These are phyloP conservation scores for Odontomachus brunneus DNA, from an alignment of 1,140 invertebrate species.

Conservation along the genomic window DNA sequence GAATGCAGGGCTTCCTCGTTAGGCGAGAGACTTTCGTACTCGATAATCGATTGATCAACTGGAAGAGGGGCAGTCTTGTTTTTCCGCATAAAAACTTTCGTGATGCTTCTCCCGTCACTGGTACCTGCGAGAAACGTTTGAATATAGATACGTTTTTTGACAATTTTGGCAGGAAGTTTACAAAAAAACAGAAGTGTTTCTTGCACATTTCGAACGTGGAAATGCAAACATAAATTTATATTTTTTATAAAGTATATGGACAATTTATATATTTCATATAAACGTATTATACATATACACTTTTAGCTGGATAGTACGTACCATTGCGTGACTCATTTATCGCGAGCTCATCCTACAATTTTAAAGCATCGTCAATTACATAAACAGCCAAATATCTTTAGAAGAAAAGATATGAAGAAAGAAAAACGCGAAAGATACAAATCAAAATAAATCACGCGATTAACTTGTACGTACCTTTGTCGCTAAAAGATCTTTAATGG, in stretches of 20 bases:
- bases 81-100: constrained; percentile 68
- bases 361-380: not conserved
- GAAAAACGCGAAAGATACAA: not conserved
- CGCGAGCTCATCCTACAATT: constrained; percentile 61
- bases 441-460: not conserved
- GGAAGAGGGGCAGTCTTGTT: constrained; percentile 77
- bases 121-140: constrained; percentile 49
- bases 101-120: constrained; percentile 21
- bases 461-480: constrained; percentile 53
- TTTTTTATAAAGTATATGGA: constrained; percentile 19
- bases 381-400: constrained; percentile 1
- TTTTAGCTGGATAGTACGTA: constrained; percentile 40
- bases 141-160: too few relatives aligned
- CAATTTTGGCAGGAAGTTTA: too few relatives aligned
- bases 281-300: not conserved
- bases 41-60: constrained; percentile 57
- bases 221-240: not conserved
- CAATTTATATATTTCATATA: too few relatives aligned
- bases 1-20: constrained; percentile 32
- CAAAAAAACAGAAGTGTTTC: too few relatives aligned
- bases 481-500: constrained; percentile 74
- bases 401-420: constrained; percentile 9
- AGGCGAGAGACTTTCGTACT: constrained; percentile 55
- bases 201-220: too few relatives aligned
- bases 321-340: constrained; percentile 60